Base-by-base conservation (phyloP, 2,113 vertebrate genomes). In the Oriolus oriolus region DNA sequence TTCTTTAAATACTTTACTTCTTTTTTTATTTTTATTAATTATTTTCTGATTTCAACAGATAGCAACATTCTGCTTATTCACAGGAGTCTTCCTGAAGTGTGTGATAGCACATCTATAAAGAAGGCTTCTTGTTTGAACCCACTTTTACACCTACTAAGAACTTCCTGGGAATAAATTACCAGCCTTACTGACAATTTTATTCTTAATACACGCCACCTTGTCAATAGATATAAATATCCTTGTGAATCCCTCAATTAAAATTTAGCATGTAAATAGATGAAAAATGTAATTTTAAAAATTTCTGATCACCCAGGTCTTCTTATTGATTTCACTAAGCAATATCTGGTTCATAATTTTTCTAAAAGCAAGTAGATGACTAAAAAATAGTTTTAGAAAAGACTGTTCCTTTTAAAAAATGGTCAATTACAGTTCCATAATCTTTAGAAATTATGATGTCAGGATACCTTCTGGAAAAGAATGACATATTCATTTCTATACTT, bases 231-330 rank as follows among this genome's bases (percentile, higher is more conserved):
- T 2, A 15, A 31, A 31, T 16, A 71, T 33, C 4, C 8, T 45
- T 41, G 7, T 31, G 41, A 80, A 64, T 31, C 8, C 1, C 45
- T 44, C 5, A 21, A 7, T 63, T 81, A 66, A 61, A 85, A 49
- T 3, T 61, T 39, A 31, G 0, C 8, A 78, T 23, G 11, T 33
- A 44, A 39, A 61, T 44, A 5, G 57, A 31, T 59, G 11, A 80
- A 83, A 65, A 33, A 6, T 2, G 0, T 27, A 15, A 7, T 42
- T 91, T 86, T 50, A 52, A 79, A 70, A 79, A 33, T 6, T 63
- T 11, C 3, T 68, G 5, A 31, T 59, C 11, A 28, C 2, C 0
- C 11, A 41, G 7, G 3, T 24, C 3, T 23, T 59, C 12, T 61
- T 56, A 45, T 8, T 52, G 6, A 75, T 47, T 93, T 79, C 24